These are phyloP conservation scores for Tanytarsus gracilentus DNA, from an alignment of 2,888 invertebrate genomes.

Conservation along the genomic window DNA sequence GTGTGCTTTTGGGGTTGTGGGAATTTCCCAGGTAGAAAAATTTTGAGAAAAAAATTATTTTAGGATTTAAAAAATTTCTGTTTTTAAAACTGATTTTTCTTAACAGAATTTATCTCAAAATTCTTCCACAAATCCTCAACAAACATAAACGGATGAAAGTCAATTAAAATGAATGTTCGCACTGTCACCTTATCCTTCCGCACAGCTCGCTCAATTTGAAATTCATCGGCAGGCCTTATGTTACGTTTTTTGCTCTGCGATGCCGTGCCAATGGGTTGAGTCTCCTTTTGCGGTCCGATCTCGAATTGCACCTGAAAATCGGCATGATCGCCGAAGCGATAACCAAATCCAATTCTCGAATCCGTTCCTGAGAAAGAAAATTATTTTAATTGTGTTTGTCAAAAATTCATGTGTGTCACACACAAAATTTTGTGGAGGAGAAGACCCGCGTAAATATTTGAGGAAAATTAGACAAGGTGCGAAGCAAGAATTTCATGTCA, in stretches of 20 bases:
- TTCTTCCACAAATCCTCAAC: background rate
- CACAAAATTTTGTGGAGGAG: no score
- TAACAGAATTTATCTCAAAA: background rate
- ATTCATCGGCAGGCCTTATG: background rate
- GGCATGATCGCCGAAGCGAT: slow-evolving; percentile 69
- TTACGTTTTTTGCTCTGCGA: background rate
- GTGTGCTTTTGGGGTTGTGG: no score
- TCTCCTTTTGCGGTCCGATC: slow-evolving; percentile 68
- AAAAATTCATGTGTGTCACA: background rate
- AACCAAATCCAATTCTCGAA: slow-evolving; percentile 69
- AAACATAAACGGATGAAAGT: no score
- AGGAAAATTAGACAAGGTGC: no score
- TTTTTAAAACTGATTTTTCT: no score
- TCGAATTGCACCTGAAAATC: slow-evolving; percentile 71
- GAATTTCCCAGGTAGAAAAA: no score
- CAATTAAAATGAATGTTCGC: background rate
- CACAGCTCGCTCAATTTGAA: background rate
- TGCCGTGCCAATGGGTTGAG: slow-evolving; percentile 51
- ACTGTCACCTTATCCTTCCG: slow-evolving; percentile 16
- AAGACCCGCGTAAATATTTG: no score
- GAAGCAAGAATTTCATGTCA: no score
- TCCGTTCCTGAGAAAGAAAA: slow-evolving; percentile 56
- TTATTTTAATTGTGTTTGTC: background rate
- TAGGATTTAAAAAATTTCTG: no score
- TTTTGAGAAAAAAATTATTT: no score